phyloP scores from a whole-genome alignment of 23 tunicate genomes.

The Halocynthia aurantium region DNA sequence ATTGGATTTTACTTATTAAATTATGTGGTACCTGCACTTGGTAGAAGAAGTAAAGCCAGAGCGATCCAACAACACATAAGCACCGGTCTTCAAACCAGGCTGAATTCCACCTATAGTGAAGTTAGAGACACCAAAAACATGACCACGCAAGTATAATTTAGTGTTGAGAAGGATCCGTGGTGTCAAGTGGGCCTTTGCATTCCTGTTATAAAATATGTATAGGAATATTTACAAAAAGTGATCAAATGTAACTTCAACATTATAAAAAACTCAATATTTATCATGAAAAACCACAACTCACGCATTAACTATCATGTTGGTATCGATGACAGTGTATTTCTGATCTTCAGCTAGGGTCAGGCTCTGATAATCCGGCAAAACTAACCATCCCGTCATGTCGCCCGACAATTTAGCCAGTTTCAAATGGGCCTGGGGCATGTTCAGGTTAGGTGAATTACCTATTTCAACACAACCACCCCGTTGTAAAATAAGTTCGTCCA shows the following conservation, averaged over 20 bases:
- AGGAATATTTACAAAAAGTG: too few relatives aligned
- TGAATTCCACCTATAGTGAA: slow-evolving; percentile 1
- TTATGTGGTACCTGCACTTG: background rate
- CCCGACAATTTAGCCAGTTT: slow-evolving; percentile 5
- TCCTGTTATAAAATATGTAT: background rate
- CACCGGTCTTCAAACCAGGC: background rate
- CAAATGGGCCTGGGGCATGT: background rate
- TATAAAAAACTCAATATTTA: too few relatives aligned
- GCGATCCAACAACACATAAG: background rate
- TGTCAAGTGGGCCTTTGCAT: slow-evolving; percentile 1
- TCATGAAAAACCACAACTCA: background rate
- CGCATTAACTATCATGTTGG: background rate
- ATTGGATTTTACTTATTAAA: too few relatives aligned
- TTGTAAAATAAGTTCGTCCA: slow-evolving; percentile 15
- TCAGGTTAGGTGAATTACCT: background rate
- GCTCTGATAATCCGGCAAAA: background rate
- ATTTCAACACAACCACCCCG: slow-evolving; percentile 5
- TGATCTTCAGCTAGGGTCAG: slow-evolving; percentile 2
- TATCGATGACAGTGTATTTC: slow-evolving; percentile 16
- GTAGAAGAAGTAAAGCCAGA: slow-evolving; percentile 24
- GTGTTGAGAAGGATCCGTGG: slow-evolving; percentile 5
- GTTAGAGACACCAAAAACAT: background rate
- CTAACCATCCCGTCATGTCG: slow-evolving; percentile 6
- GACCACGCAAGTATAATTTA: slow-evolving; percentile 1
- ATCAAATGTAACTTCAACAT: too few relatives aligned